Percentiles rank a stretch among this genome's conserved stretches.
phyloP scores from a whole-genome alignment of 2,113 vertebrate species.

The Cyanoderma ruficeps region DNA sequence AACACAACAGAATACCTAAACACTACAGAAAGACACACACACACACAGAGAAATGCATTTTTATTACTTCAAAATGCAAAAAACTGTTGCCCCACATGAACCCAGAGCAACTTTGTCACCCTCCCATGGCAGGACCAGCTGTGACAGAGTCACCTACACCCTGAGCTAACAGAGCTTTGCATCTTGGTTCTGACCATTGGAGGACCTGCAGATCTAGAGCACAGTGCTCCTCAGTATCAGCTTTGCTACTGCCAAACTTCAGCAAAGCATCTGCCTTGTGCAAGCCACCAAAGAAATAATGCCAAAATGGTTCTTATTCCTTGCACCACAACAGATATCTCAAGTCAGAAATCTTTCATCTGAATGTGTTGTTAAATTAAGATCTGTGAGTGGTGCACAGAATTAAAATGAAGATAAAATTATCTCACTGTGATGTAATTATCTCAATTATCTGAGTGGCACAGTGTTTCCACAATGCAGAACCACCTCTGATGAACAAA shows the following conservation, averaged over 20 bases:
- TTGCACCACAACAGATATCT: not conserved
- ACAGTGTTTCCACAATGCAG: not conserved
- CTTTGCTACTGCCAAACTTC: not conserved
- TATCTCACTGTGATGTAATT: conserved; percentile 32
- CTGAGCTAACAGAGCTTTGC: not conserved
- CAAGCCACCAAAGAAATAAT: not conserved
- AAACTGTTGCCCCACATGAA: not conserved
- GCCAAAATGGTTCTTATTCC: not conserved
- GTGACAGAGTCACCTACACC: not conserved
- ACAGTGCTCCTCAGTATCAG: not conserved
- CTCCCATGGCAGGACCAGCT: not conserved
- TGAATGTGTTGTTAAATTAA: conserved; percentile 1
- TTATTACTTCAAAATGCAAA: not conserved
- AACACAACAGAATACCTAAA: not conserved
- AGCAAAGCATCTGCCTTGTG: not conserved
- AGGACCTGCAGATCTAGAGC: not conserved
- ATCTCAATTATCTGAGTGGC: conserved; percentile 21
- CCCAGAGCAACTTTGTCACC: not conserved
- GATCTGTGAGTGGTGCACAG: not conserved
- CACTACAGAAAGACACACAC: not conserved
- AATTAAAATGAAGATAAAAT: conserved; percentile 42
- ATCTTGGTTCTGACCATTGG: not conserved
- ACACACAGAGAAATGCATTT: not conserved
- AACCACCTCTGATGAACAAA: not conserved
- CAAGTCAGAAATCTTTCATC: not conserved